These are phyloP conservation scores for Nezara viridula DNA, from an alignment of 2,888 invertebrate species.

Conservation along the genomic window DNA sequence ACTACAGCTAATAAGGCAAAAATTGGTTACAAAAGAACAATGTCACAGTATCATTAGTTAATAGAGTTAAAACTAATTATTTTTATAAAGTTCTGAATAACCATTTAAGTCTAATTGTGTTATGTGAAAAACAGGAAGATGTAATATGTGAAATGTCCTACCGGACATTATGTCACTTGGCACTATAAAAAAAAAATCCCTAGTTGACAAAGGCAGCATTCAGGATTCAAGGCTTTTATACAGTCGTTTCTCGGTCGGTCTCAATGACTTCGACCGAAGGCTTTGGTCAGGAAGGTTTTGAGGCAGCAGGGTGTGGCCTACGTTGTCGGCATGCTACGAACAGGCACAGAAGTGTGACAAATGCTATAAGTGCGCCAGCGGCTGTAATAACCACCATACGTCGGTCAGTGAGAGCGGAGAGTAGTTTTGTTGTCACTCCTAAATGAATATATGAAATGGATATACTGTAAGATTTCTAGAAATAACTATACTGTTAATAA, in stretches of 20 bases:
- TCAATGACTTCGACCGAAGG: slow-evolving; percentile 92
- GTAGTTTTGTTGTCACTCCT: slow-evolving; percentile 63
- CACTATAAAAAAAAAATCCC: slow-evolving; percentile 51
- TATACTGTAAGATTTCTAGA: background rate
- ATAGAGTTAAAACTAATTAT: background rate
- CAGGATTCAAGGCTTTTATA: slow-evolving; percentile 71
- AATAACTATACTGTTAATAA: background rate
- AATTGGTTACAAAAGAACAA: slow-evolving; percentile 41
- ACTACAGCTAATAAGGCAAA: slow-evolving; percentile 48
- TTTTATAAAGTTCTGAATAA: background rate
- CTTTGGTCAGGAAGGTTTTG: slow-evolving; percentile 76
- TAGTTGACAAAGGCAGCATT: slow-evolving; percentile 43
- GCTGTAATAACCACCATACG: slow-evolving; percentile 47
- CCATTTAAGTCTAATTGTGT: slow-evolving; percentile 5
- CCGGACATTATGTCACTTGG: slow-evolving; percentile 37
- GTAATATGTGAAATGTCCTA: slow-evolving; percentile 32
- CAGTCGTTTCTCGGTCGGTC: slow-evolving; percentile 93
- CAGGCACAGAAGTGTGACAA: slow-evolving; percentile 63
- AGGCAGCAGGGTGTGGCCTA: slow-evolving; percentile 60
- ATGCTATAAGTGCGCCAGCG: slow-evolving; percentile 55
- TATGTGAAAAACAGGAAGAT: slow-evolving; percentile 19
- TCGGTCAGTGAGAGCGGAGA: slow-evolving; percentile 60
- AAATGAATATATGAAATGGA: slow-evolving; percentile 11
- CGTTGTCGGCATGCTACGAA: slow-evolving; percentile 63
- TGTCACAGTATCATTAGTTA: slow-evolving; percentile 21